Evolutionary conservation across 2,888 invertebrate genomes (phyloP).

Genomic region (Caenorhabditis auriculariae): DNA sequence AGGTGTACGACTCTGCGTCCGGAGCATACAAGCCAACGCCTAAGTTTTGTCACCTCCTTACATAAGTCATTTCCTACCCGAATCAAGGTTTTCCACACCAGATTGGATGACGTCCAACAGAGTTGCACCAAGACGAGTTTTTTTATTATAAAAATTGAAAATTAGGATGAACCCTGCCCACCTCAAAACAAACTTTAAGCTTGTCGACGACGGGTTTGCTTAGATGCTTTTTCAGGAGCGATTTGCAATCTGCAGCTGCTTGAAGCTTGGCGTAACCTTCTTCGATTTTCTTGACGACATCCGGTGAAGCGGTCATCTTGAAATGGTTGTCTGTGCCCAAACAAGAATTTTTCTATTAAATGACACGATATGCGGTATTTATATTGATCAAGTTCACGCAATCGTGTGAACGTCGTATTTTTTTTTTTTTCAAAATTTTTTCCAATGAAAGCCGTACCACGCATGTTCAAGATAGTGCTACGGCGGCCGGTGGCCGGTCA

Average conservation of each 20-base stretch:
- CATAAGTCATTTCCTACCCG: slow-evolving; percentile 76
- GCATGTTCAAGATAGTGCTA: too few relatives aligned
- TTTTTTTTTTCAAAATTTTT: too few relatives aligned
- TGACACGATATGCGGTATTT: too few relatives aligned
- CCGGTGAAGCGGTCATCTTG: slow-evolving; percentile 20
- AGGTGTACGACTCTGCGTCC: slow-evolving; percentile 89
- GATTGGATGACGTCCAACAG: slow-evolving; percentile 91
- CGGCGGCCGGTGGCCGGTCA: too few relatives aligned
- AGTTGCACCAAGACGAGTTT: slow-evolving; percentile 86
- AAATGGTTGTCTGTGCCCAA: background rate
- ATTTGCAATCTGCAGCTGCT: slow-evolving; percentile 76
- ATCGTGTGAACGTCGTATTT: too few relatives aligned
- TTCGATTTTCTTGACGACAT: slow-evolving; percentile 25
- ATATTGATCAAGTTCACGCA: too few relatives aligned
- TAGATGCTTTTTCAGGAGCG: slow-evolving; percentile 90
- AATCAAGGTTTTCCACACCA: slow-evolving; percentile 89
- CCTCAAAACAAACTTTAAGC: slow-evolving; percentile 81
- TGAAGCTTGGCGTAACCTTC: slow-evolving; percentile 37
- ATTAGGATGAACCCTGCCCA: too few relatives aligned
- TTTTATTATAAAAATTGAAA: slow-evolving; percentile 67
- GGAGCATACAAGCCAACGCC: slow-evolving; percentile 95
- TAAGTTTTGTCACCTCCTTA: slow-evolving; percentile 63
- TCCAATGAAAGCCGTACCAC: too few relatives aligned
- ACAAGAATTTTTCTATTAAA: too few relatives aligned
- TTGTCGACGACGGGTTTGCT: slow-evolving; percentile 73